Percentiles rank a stretch among this genome's conserved stretches.
Conservation (phyloP, 2,797 vertebrate genomes). For the Spea hammondii region DNA sequence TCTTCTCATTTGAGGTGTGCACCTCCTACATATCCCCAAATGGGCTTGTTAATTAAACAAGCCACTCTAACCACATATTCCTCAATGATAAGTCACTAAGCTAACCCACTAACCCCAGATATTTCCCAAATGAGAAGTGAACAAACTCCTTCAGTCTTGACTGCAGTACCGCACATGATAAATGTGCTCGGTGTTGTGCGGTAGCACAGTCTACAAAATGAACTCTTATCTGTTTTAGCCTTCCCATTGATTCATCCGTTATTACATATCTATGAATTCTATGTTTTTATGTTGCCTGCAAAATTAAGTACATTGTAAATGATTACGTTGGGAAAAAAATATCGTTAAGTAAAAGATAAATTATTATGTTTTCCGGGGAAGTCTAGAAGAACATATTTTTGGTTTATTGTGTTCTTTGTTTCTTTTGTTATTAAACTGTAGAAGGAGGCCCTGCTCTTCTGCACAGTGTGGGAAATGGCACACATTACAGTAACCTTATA, state of each 20-base stretch:
- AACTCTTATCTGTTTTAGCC: not conserved
- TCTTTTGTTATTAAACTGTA: not conserved
- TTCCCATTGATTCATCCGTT: not conserved
- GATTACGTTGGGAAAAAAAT: too few relatives aligned
- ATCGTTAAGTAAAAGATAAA: too few relatives aligned
- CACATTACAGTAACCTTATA: not conserved
- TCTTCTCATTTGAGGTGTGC: conserved; percentile 13
- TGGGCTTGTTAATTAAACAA: conserved; percentile 21
- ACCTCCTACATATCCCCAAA: conserved; percentile 1
- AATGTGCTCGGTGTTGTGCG: conserved; percentile 26
- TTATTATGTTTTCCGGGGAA: too few relatives aligned
- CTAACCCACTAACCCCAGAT: conserved; percentile 43
- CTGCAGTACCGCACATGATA: conserved; percentile 27
- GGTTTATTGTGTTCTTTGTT: not conserved
- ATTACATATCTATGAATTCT: not conserved
- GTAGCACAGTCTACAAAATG: conserved; percentile 3
- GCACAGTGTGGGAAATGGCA: conserved; percentile 2
- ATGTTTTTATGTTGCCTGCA: not conserved
- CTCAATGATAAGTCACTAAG: conserved; percentile 26
- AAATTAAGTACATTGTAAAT: not conserved
- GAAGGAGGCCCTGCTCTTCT: not conserved
- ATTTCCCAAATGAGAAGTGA: conserved; percentile 32
- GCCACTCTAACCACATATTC: conserved; percentile 32
- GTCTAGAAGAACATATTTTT: not conserved
- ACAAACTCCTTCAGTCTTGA: conserved; percentile 34